phyloP scores from a whole-genome alignment of 2,888 invertebrate genomes.

The Drosophila meridionalis region DNA sequence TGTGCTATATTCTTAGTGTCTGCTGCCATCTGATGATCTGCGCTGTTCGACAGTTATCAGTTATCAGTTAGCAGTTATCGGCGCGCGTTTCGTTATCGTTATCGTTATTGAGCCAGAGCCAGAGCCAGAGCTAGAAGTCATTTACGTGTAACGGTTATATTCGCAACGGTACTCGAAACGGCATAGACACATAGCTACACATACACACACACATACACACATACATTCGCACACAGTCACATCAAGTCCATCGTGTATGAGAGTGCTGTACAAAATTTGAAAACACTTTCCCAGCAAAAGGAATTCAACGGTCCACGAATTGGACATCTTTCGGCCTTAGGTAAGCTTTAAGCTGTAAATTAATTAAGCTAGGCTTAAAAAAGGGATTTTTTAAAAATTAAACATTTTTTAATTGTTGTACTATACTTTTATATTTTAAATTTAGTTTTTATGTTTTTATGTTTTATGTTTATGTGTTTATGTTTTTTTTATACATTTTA shows the following conservation, averaged over 20 bases:
- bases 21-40: conserved; percentile 27
- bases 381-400: no score
- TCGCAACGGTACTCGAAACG: conserved; percentile 6
- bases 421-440: no score
- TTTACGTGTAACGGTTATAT: conserved; percentile 14
- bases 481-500: no score
- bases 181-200: neutral
- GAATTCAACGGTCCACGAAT: conserved; percentile 34
- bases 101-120: conserved; percentile 21
- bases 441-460: no score
- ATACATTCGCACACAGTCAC: conserved; percentile 4
- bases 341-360: conserved; percentile 22
- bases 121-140: conserved; percentile 13
- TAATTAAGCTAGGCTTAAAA: neutral
- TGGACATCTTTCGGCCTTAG: conserved; percentile 33
- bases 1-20: conserved; percentile 15
- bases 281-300: conserved; percentile 7
- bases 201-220: neutral
- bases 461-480: no score
- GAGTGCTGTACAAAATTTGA: conserved; percentile 28
- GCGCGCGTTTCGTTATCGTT: conserved; percentile 45
- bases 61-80: conserved; percentile 34
- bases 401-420: no score
- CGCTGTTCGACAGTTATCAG: conserved; percentile 30
- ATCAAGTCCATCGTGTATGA: conserved; percentile 24